Evolutionary conservation across 23 tunicate genomes (phyloP), one percentile per base, ranked within the genome.

Genomic region (Trididemnum nubilum): DNA sequence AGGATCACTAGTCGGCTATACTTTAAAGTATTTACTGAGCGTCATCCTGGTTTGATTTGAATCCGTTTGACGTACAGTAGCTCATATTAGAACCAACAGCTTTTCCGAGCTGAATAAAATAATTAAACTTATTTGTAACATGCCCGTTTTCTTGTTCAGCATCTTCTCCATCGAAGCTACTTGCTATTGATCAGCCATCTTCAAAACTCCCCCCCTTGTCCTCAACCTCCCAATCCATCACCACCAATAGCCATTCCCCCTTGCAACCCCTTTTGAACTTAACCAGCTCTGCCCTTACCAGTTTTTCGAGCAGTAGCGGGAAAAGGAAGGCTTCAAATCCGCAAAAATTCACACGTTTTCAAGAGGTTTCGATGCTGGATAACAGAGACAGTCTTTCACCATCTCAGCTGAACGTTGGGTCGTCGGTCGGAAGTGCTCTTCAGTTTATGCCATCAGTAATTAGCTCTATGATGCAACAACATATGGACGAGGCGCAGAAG

Each of bases 311-410:
- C 40, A 86, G 91, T 50, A 86, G 97, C 82, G 90, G 97, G 49
- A 92, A 92, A 63, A 60, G 98, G 60, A 93, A 93, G 37, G 88
- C 89, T 5, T 65, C 93, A 24, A 88, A 73, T 83, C 98, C 98
- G 64, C 93, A 87, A 52, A 93, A 93, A 59, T 77, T 81, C 36
- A 87, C 94, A 5, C 85, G 98, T 18, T 81, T 73, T 69, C 78
- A 67, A 44, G 87, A 91, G 18, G 81, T 73, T n/a, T 39, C 78
- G 2, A 29, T 69, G 37, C 12, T 69, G 74, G 74, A 69, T 69
- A 5, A 12, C 2, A 21, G 36, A 25, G 84, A 44, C 79, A n/a
- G 51, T 26, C 30, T 33, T 33, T 25, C 79, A n/a, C 58, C 84
- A 36, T 61, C 67, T 22, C 67, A 61, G 18, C 4, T 61, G n/a